Conservation (phyloP, 2,797 vertebrate genomes). For the Anolis apletophallus region DNA sequence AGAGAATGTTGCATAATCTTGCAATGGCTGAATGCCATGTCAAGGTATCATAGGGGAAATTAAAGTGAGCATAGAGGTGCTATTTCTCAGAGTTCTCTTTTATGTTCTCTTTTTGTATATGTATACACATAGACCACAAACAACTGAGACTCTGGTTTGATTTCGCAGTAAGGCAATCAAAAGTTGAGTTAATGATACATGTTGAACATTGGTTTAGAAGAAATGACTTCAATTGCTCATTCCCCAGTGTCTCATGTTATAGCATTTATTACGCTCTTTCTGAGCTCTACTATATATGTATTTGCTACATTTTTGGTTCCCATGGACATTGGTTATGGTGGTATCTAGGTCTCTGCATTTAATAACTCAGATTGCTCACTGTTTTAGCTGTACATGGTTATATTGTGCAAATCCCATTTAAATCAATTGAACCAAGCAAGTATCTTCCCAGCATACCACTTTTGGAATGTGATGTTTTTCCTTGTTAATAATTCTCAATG, state of each 20-base stretch:
- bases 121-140: background rate
- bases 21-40: background rate
- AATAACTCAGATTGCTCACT: background rate
- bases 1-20: background rate
- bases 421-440: background rate
- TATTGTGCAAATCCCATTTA: conserved; percentile 6
- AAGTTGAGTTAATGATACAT: conserved; percentile 54
- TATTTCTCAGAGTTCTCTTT: background rate
- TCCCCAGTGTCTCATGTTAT: background rate
- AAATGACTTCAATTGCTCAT: conserved; percentile 20
- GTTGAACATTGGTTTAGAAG: conserved; percentile 37
- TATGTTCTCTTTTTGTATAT: background rate
- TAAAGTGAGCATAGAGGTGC: background rate
- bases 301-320: background rate
- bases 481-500: background rate
- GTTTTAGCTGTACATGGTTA: conserved; percentile 6
- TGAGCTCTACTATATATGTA: conserved; percentile 20
- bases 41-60: background rate
- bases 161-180: conserved; percentile 28
- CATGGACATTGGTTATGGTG: background rate
- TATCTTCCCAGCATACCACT: background rate
- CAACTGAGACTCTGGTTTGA: conserved; percentile 38
- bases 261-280: conserved; percentile 5
- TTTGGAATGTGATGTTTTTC: conserved; percentile 1
- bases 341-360: background rate